Base-by-base conservation (phyloP, 2,113 vertebrate genomes). In the Etheostoma cragini region DNA sequence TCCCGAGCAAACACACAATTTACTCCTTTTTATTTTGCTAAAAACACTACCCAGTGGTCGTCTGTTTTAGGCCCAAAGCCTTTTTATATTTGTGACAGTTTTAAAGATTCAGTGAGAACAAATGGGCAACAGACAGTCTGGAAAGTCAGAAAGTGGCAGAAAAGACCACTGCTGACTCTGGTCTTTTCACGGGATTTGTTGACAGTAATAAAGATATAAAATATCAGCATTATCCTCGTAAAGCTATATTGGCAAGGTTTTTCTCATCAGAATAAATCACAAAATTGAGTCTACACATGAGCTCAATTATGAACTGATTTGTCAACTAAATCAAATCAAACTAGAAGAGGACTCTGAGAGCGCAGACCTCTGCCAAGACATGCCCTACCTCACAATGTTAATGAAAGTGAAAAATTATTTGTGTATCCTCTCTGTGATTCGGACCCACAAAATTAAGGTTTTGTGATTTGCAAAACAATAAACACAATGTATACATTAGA, bases 131-230 rank as follows among this genome's bases (percentile, higher is more conserved):
- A 62, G 7, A 14, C 21, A 14, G 30, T 30, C 30, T 30, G 3
- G 62, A n/a, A 56, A 62, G 46, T 75, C 47, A 69, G 56, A 49
- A 30, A 30, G 3, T 0, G 0, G 11, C n/a, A 10, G 17, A 50
- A 15, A 22, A 35, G 14, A 7, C 8, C 15, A 24, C 24, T 65
- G 38, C 3, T 49, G 70, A 60, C 10, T 52, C 52, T 47, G 52
- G 53, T 57, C 13, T 54, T 60, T 81, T 33, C n/a, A 16, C 10
- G 19, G 65, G 24, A 53, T 77, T 67, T 78, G 49, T 38, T 42
- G 38, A 69, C 49, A n/a, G 16, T 17, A 78, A 56, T 4, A 62
- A 73, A 30, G 30, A 19, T 19, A 50, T 5, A 11, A 3, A 21
- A 50, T 35, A 47, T 52, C 38, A 42, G 8, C 10, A 42, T 42